Conservation (phyloP, 2,113 vertebrate species). For the Trochalopteron elliotii region DNA sequence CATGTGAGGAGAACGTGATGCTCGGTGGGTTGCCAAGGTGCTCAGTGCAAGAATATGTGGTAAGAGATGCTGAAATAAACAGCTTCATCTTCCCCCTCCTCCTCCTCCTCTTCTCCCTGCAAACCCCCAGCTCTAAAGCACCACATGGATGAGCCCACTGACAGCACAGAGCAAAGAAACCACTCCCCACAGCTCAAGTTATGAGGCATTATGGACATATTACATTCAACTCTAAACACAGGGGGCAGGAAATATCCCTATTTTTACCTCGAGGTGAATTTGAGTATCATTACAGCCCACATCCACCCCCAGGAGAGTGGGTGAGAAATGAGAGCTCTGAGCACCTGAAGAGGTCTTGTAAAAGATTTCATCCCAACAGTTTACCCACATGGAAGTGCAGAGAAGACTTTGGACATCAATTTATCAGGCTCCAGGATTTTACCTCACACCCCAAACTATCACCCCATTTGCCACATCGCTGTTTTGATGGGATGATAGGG, state of each 20-base stretch:
- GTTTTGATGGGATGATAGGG: neutral
- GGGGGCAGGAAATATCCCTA: neutral
- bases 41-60: neutral
- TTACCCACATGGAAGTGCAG: neutral
- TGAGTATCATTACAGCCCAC: neutral
- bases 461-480: neutral
- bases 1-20: neutral
- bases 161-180: neutral
- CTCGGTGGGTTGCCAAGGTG: neutral
- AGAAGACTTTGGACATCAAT: neutral
- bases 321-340: neutral
- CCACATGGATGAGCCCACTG: neutral
- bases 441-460: neutral
- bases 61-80: neutral
- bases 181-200: neutral
- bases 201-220: neutral
- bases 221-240: neutral
- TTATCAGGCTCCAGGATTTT: neutral
- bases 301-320: neutral
- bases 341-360: neutral
- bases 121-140: neutral
- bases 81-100: neutral
- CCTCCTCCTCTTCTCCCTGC: neutral
- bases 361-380: neutral
- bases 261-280: neutral